phyloP scores from a whole-genome alignment of 2,113 vertebrate species.

The Macquaria australasica region DNA sequence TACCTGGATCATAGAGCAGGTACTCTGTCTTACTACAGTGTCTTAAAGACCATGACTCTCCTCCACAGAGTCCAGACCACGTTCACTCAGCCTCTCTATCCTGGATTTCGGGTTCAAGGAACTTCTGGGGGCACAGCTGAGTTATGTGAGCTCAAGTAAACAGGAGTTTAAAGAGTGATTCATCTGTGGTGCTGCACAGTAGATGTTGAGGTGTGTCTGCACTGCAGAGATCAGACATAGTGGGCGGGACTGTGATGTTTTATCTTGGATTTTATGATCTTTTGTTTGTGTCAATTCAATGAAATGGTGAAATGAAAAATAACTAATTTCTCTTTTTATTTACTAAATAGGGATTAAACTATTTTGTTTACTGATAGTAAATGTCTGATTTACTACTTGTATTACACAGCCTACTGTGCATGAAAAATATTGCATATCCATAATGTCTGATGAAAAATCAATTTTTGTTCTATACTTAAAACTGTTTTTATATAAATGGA shows the following conservation, averaged over 20 bases:
- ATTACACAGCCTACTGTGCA: too few relatives aligned
- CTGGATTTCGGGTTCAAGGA: background rate
- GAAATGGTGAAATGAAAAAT: background rate
- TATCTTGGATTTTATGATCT: background rate
- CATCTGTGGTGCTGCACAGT: background rate
- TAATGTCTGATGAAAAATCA: background rate
- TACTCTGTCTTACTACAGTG: conserved; percentile 12
- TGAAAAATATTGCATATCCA: background rate
- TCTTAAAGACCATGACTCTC: conserved; percentile 23
- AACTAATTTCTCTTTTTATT: too few relatives aligned
- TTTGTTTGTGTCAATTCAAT: background rate
- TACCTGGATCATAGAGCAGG: conserved; percentile 30
- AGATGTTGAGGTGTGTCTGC: background rate
- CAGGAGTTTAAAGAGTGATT: background rate
- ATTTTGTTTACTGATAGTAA: background rate
- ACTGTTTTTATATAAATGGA: background rate
- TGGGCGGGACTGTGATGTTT: background rate
- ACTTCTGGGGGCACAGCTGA: background rate
- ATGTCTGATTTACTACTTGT: background rate
- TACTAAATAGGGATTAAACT: background rate
- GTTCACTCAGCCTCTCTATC: conserved; percentile 33
- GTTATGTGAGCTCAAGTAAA: conserved; percentile 26
- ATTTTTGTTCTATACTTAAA: background rate
- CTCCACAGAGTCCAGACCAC: conserved; percentile 41
- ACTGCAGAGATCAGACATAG: background rate